Conservation (phyloP, 2,113 vertebrate genomes). For the Platichthys stellatus region DNA sequence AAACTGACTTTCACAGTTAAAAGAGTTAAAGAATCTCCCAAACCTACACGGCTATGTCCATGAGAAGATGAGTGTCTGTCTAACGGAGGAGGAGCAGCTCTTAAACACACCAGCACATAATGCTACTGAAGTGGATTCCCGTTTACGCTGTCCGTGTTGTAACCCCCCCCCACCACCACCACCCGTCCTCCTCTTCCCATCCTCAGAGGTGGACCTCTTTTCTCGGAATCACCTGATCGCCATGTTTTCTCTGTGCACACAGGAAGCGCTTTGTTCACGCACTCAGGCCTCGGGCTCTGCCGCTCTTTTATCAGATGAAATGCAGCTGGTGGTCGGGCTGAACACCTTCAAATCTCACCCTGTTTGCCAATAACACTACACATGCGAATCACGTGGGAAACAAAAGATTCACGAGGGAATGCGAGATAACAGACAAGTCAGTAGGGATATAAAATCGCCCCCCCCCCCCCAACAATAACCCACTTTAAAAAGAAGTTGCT, state of each 20-base stretch:
- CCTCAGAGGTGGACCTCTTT: conserved; percentile 2
- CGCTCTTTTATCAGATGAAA: conserved; percentile 44
- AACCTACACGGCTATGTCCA: background rate
- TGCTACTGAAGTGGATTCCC: background rate
- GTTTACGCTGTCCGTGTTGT: background rate
- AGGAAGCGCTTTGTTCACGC: conserved; percentile 53
- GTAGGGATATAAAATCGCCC: too few species aligned
- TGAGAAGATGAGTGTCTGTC: background rate
- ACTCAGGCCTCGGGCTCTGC: conserved; percentile 11
- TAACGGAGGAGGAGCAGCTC: background rate
- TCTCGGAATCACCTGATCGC: conserved; percentile 47
- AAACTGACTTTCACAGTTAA: background rate
- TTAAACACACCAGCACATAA: background rate
- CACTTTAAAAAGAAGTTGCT: too few species aligned
- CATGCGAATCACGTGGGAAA: conserved; percentile 15
- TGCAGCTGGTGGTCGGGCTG: background rate
- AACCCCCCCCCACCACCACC: background rate
- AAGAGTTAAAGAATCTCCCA: background rate
- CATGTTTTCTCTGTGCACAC: conserved; percentile 42
- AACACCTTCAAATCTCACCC: background rate
- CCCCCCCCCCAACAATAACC: too few species aligned
- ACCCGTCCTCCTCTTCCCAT: conserved; percentile 1
- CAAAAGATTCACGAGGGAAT: background rate
- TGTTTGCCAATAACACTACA: conserved; percentile 12
- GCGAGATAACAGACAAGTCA: background rate